Evolutionary conservation across 1,140 invertebrate genomes (phyloP), one percentile per base, ranked within the genome.

Genomic region (Trichoplusia ni): DNA sequence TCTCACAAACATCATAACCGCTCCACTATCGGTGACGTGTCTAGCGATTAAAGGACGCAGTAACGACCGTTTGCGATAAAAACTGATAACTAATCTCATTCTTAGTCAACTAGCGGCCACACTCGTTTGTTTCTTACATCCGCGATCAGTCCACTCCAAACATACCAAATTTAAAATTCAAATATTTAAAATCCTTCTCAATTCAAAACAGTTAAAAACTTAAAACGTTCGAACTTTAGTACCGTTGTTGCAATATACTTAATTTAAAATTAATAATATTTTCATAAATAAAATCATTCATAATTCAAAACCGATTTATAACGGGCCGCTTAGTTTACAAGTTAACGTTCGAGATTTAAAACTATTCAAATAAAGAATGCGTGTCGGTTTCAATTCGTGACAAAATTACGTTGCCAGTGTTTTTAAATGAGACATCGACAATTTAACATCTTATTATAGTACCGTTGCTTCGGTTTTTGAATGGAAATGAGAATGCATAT

Each of bases 71-170:
- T 73, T 77, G 78, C 76, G 84, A 85, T 87, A 89, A 86, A 79
- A 75, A 81, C 71, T 84, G 86, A 89, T 89, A 89, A 75, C 37
- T 71, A 74, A 86, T 86, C 82, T 88, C 83, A 86, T 79, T 86
- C 79, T 79, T 79, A 73, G 76, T 60, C 71, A 76, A 77, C 76
- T 78, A 69, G 71, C 75, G 74, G 74, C 73, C 75, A 73, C 79
- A 78, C 80, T 67, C 74, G 81, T 80, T 80, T 80, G 71, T 80
- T 78, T 73, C 69, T 77, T 69, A 71, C 73, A 70, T 74, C 72
- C 69, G 69, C 77, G 71, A 35, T 25, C 42, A 35, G 18, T 46
- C 35, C 38, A 47, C 56, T 60, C 18, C 2, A 60, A 46, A 18
- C n/a, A 31, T 0, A n/a, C 29, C n/a, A 16, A 23, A 35, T 60